A percentile compares a stretch with the other conserved stretches of the same genome.
Conservation (phyloP, 2,797 vertebrate species). For the Parotocinclus haroldoi region DNA sequence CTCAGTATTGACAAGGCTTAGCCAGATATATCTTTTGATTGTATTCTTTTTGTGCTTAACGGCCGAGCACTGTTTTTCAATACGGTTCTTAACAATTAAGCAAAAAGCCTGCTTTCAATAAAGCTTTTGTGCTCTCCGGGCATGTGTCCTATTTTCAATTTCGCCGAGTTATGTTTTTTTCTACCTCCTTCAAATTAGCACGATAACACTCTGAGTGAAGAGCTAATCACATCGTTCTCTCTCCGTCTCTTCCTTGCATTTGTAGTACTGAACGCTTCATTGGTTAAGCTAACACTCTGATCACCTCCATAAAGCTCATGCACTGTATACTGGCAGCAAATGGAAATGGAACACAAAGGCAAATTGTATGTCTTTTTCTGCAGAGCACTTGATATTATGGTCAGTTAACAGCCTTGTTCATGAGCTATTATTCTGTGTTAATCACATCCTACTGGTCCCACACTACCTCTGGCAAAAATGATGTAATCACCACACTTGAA, state of each 20-base stretch:
- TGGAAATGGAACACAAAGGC: slow-evolving; percentile 60
- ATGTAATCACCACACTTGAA: too few species aligned
- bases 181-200: slow-evolving; percentile 62
- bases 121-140: slow-evolving; percentile 43
- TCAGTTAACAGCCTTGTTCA: slow-evolving; percentile 54
- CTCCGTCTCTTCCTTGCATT: slow-evolving; percentile 20
- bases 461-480: slow-evolving; percentile 2
- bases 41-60: too few species aligned
- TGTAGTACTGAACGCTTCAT: slow-evolving; percentile 63
- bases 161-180: slow-evolving; percentile 22
- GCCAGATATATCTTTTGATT: too few species aligned
- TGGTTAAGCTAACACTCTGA: slow-evolving; percentile 69
- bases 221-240: slow-evolving; percentile 60
- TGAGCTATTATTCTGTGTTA: slow-evolving; percentile 69
- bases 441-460: slow-evolving; percentile 51
- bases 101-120: neutral
- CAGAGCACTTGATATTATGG: slow-evolving; percentile 51
- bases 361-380: slow-evolving; percentile 68
- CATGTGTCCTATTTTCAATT: slow-evolving; percentile 56
- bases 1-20: too few species aligned
- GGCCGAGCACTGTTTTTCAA: too few species aligned
- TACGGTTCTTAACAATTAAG: too few species aligned
- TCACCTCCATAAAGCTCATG: slow-evolving; percentile 69
- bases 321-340: slow-evolving; percentile 63
- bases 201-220: slow-evolving; percentile 63